phyloP scores from a whole-genome alignment of 2,888 invertebrate genomes.

The Eupithecia dodoneata region DNA sequence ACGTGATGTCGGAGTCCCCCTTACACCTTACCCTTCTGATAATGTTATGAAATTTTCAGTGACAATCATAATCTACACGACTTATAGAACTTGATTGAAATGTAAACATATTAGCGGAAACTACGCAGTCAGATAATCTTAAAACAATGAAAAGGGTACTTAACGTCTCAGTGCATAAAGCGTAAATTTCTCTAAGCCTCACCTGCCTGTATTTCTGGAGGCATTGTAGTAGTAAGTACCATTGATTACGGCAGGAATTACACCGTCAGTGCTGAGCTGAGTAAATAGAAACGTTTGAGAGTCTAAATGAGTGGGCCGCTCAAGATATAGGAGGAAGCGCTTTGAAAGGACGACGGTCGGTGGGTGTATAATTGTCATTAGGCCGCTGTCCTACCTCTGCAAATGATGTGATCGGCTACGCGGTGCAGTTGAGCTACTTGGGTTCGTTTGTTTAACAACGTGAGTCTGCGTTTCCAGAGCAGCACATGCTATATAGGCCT shows the following conservation, averaged over 20 bases:
- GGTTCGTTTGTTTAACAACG: no score
- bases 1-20: no score
- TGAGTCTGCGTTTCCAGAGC: no score
- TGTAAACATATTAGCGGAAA: not conserved
- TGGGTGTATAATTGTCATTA: no score
- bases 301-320: conserved; percentile 6
- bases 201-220: not conserved
- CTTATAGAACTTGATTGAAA: not conserved
- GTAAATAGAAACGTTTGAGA: conserved; percentile 27
- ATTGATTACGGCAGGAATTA: conserved; percentile 29
- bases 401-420: no score
- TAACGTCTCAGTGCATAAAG: not conserved
- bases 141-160: not conserved
- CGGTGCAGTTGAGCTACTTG: no score
- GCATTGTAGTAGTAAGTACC: conserved; percentile 13
- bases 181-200: not conserved
- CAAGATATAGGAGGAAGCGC: not conserved
- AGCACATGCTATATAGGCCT: no score
- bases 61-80: not conserved
- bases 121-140: not conserved
- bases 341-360: not conserved
- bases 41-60: no score
- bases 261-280: conserved; percentile 17
- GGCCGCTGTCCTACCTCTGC: no score
- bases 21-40: no score